Evolutionary conservation across 2,797 vertebrate genomes (phyloP).

Genomic region (Propithecus perrieri): DNA sequence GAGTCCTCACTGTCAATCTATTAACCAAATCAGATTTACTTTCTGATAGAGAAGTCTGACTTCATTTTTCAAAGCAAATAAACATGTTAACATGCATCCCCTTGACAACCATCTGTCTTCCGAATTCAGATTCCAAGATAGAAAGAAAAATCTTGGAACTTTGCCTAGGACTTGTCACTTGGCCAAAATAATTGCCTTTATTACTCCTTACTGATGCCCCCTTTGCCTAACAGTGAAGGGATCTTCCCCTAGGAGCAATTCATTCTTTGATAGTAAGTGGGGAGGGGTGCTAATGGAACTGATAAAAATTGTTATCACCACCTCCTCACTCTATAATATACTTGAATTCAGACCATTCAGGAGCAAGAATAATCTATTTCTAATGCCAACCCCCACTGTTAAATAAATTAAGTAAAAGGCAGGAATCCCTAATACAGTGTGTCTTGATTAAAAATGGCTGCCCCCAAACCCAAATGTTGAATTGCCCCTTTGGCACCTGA

Average conservation of each 20-base stretch:
- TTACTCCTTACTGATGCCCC: neutral
- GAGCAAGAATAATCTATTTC: neutral
- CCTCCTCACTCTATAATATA: neutral
- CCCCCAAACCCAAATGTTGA: neutral
- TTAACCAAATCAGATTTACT: neutral
- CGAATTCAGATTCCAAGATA: constrained; percentile 34
- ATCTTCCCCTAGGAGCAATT: neutral
- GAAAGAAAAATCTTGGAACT: constrained; percentile 20
- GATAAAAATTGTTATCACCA: neutral
- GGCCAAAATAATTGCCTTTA: constrained; percentile 7
- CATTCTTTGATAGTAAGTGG: neutral
- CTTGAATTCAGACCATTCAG: neutral
- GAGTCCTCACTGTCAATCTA: neutral
- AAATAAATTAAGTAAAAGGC: neutral
- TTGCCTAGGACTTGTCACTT: constrained; percentile 24
- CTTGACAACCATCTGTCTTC: constrained; percentile 17
- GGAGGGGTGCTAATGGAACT: neutral
- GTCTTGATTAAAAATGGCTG: neutral
- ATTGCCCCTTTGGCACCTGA: neutral
- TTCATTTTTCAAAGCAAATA: constrained; percentile 42
- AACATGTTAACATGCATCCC: neutral
- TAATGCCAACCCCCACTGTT: neutral
- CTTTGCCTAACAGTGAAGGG: neutral
- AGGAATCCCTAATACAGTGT: neutral
- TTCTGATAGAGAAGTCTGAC: constrained; percentile 35